A percentile compares a stretch with the other conserved stretches of the same genome.
phyloP scores from a whole-genome alignment of 2,113 vertebrate species.

The Tauraco erythrolophus region DNA sequence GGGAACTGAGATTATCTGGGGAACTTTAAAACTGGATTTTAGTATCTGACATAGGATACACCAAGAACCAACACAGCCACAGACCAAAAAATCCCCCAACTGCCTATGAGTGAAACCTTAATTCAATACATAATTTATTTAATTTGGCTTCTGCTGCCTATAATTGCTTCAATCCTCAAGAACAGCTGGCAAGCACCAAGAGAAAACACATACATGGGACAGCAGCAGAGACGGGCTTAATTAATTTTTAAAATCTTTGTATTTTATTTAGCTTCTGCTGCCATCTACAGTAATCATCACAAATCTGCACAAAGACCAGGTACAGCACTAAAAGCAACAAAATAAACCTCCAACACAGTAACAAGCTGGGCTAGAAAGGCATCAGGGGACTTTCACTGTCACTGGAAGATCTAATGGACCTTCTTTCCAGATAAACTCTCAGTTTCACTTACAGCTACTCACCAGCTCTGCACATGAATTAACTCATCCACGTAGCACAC shows the following conservation, averaged over 20 bases:
- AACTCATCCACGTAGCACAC: neutral
- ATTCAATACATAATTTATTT: slow-evolving; percentile 27
- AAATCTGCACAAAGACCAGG: slow-evolving; percentile 21
- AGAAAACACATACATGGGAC: neutral
- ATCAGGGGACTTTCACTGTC: neutral
- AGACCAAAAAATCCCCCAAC: neutral
- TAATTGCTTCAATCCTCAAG: neutral
- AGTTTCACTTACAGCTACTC: neutral
- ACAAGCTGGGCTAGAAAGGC: neutral
- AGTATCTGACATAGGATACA: neutral
- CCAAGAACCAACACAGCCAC: neutral
- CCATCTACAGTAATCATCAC: slow-evolving; percentile 76
- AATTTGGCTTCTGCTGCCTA: neutral
- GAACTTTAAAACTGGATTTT: neutral
- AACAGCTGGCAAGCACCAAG: neutral
- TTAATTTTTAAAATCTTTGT: neutral
- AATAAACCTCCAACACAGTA: neutral
- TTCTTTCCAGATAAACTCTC: neutral
- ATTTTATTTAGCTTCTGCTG: slow-evolving; percentile 76
- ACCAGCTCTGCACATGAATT: neutral
- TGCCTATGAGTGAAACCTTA: neutral
- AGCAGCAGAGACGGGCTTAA: neutral
- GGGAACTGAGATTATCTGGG: neutral
- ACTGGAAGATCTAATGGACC: neutral
- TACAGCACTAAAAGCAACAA: neutral